Evolutionary conservation across 2,797 vertebrate genomes (phyloP), one percentile per base, ranked within the genome.

Genomic region (Hylomyscus alleni): DNA sequence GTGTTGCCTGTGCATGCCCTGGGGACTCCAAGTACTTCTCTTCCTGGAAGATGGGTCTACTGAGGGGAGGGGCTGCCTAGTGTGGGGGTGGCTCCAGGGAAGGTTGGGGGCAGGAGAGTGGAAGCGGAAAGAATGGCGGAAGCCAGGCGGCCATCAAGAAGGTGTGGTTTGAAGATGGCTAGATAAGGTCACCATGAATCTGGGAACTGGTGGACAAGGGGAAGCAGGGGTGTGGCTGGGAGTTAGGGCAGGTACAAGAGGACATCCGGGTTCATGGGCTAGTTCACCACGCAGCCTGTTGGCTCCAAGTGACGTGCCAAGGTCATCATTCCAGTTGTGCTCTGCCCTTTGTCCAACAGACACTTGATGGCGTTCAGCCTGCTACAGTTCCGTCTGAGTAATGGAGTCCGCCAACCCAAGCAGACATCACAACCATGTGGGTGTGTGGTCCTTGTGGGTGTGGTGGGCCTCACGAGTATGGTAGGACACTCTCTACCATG

Each of bases 171-270:
- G 20, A 72, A 19, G 73, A 44, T 0, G 22, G 31, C 5, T 31
- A 24, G 58, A 34, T 11, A 34, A 26, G 6, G 1, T 1, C 13
- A 11, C 14, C 2, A 1, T 34, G 37, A n/a, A 24, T 1, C 6
- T 62, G 92, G 24, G 72, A 24, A 14, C 34, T 75, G 81, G 37
- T 40, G 24, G 40, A 20, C 15, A 22, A 20, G 58, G 50, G 40
- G 82, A 44, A 44, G 47, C 3, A 1, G 13, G 5, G 29, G 54
- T 6, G 3, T 60, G 10, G 37, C 4, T 62, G 44, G 54, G 40
- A 19, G 31, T 56, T 1, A 0, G 29, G 22, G 6, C 19, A 52
- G 50, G 20, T 24, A 15, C 22, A 24, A 31, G 9, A 37, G 72
- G 20, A 9, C 2, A 4, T 26, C 34, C 0, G 10, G 62, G 44